Evolutionary conservation across 2,797 vertebrate genomes (phyloP).

Genomic region (Cossypha heuglini): DNA sequence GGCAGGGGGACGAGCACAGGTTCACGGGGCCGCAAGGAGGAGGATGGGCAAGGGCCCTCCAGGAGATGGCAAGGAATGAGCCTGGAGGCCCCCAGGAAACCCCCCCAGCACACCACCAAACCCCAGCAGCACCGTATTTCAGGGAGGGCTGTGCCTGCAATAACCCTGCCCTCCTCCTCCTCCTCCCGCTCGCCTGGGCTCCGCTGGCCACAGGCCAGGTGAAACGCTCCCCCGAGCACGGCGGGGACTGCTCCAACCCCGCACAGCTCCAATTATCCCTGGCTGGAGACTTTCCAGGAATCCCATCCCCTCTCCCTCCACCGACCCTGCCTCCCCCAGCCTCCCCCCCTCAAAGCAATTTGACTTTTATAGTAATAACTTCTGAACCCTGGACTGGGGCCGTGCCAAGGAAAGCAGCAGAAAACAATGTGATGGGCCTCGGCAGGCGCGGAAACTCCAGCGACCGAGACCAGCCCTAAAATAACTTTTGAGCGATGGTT

Average conservation of each 20-base stretch:
- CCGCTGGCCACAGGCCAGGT: neutral
- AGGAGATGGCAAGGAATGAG: neutral
- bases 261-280: constrained; percentile 23
- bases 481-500: constrained; percentile 58
- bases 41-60: neutral
- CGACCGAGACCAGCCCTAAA: constrained; percentile 56
- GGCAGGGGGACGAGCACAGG: neutral
- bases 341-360: constrained; percentile 44
- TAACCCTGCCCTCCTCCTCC: neutral
- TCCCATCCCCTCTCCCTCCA: constrained; percentile 3
- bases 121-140: neutral
- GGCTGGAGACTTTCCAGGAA: constrained; percentile 50
- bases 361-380: constrained; percentile 71
- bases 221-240: neutral
- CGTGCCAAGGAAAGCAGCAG: constrained; percentile 61
- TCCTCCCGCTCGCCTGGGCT: neutral
- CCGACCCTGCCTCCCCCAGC: neutral
- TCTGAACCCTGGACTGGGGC: constrained; percentile 60
- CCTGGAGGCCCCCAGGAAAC: neutral
- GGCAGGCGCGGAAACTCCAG: constrained; percentile 59
- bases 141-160: neutral
- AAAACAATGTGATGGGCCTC: constrained; percentile 67
- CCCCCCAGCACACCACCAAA: neutral
- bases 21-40: fast-evolving
- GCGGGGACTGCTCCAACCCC: neutral